Conservation (phyloP, 2,797 vertebrate genomes). For the Enteromius paludinosus region DNA sequence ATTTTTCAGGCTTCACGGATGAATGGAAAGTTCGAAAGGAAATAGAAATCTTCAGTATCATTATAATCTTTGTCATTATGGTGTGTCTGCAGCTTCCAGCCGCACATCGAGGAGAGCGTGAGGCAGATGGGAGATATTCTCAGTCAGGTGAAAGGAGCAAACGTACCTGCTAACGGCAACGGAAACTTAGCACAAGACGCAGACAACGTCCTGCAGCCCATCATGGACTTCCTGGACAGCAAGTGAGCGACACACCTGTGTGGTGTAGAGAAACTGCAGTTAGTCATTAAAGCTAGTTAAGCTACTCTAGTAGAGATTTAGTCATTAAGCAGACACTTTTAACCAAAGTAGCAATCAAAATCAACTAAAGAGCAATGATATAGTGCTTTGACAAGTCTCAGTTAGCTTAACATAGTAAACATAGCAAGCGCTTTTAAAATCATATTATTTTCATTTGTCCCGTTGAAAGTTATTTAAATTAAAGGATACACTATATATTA, state of each 20-base stretch:
- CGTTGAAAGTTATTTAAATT: background rate
- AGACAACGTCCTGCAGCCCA: conserved; percentile 94
- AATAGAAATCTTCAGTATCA: background rate
- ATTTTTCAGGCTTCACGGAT: background rate
- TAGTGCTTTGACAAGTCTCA: too few relatives aligned
- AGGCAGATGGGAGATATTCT: conserved; percentile 97
- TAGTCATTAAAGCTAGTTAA: too few relatives aligned
- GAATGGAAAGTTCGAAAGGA: background rate
- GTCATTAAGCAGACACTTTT: too few relatives aligned
- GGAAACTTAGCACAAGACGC: conserved; percentile 94
- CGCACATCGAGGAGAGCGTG: conserved; percentile 93
- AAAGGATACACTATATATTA: background rate
- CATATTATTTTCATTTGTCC: background rate
- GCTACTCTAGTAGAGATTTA: too few relatives aligned
- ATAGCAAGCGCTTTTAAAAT: too few relatives aligned
- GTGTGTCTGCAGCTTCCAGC: conserved; percentile 86
- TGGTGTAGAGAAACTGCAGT: background rate
- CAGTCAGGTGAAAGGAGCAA: conserved; percentile 95
- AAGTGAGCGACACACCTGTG: conserved; percentile 81
- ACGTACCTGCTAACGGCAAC: conserved; percentile 88
- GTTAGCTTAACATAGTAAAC: too few relatives aligned
- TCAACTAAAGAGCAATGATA: too few relatives aligned
- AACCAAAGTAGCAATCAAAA: too few relatives aligned
- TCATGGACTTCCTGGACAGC: conserved; percentile 98
- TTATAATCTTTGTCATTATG: background rate